phyloP scores from a whole-genome alignment of 1,140 invertebrate species.

The Brachionus asplanchnoidis region DNA sequence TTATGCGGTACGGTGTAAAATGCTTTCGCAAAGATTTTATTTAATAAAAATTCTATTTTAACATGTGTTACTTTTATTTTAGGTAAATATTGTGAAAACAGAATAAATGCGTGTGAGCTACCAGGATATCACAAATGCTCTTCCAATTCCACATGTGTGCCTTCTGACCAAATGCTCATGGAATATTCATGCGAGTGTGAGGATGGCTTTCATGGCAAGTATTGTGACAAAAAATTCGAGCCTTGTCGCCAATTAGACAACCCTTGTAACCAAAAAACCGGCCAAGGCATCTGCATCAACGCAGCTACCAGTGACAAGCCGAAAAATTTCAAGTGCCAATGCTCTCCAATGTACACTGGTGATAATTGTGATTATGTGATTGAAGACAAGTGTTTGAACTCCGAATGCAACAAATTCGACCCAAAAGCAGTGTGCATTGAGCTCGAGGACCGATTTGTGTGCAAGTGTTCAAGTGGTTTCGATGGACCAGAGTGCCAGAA shows the following conservation, averaged over 20 bases:
- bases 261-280: conserved; percentile 14
- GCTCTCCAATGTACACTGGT: conserved; percentile 32
- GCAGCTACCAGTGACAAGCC: background rate
- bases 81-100: conserved; percentile 38
- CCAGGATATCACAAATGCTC: background rate
- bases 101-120: conserved; percentile 1
- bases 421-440: conserved; percentile 38
- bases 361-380: conserved; percentile 17
- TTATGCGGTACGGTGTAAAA: too few species aligned
- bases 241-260: background rate
- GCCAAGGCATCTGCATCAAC: conserved; percentile 18
- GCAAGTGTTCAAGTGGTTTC: conserved; percentile 35
- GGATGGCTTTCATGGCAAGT: conserved; percentile 60
- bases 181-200: conserved; percentile 31
- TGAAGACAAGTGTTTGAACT: conserved; percentile 12
- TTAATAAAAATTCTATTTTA: background rate
- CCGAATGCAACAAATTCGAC: conserved; percentile 11
- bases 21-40: too few species aligned
- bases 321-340: background rate
- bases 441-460: conserved; percentile 19
- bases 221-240: conserved; percentile 66
- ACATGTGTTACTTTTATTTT: background rate
- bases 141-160: background rate
- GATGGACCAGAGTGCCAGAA: background rate
- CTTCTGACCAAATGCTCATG: conserved; percentile 47